A percentile compares a stretch with the other conserved stretches of the same genome.
These are phyloP conservation scores for Ligdia adustata DNA, from an alignment of 2,888 invertebrate genomes.

Conservation along the genomic window DNA sequence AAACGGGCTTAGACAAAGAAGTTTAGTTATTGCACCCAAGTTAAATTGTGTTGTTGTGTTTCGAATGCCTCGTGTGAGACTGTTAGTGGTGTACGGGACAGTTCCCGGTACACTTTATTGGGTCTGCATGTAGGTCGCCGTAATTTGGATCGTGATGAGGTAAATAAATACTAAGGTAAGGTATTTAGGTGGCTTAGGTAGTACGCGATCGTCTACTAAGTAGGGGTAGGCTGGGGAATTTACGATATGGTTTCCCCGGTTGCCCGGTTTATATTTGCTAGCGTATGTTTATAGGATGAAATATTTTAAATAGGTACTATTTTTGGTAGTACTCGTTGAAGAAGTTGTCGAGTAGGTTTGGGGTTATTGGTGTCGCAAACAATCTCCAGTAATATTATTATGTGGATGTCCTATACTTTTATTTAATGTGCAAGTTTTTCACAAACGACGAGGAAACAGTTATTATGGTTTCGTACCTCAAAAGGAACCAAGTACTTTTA, in stretches of 20 bases:
- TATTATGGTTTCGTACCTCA: too few relatives aligned
- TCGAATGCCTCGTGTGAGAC: constrained; percentile 37
- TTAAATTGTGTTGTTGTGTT: constrained; percentile 48
- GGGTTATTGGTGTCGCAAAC: too few relatives aligned
- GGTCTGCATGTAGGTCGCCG: constrained; percentile 27
- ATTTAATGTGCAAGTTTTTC: too few relatives aligned
- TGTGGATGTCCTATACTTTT: too few relatives aligned
- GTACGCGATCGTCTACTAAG: not conserved
- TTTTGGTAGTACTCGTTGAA: too few relatives aligned
- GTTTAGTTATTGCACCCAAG: constrained; percentile 62
- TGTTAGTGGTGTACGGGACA: constrained; percentile 24
- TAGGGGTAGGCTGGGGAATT: constrained; percentile 1
- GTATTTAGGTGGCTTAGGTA: constrained; percentile 2
- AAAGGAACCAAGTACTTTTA: too few relatives aligned
- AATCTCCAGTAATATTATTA: too few relatives aligned
- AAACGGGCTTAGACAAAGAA: constrained; percentile 57
- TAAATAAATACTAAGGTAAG: constrained; percentile 20
- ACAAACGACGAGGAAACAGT: too few relatives aligned
- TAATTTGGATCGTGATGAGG: constrained; percentile 25
- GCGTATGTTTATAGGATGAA: too few relatives aligned
- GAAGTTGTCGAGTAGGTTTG: too few relatives aligned
- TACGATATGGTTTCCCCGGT: constrained; percentile 3
- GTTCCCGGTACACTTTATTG: constrained; percentile 28
- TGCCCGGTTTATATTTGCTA: not conserved
- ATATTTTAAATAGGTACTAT: too few relatives aligned